A percentile compares a stretch with the other conserved stretches of the same genome.
phyloP scores from a whole-genome alignment of 2,113 vertebrate species.

The Limanda limanda region DNA sequence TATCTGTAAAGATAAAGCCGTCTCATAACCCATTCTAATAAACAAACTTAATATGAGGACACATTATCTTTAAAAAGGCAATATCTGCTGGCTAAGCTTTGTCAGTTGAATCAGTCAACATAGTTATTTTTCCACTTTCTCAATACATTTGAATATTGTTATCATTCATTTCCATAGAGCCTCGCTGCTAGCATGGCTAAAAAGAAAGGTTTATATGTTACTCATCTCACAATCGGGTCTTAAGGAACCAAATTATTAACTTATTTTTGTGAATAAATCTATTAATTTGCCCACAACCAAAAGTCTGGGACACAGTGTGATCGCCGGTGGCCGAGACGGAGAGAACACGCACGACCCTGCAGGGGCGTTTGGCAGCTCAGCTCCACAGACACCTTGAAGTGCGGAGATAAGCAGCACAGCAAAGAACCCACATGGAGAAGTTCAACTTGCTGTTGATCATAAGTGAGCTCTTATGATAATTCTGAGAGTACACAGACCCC shows the following conservation, averaged over 20 bases:
- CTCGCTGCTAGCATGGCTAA: too few relatives aligned
- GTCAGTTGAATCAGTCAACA: too few relatives aligned
- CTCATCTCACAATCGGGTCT: not conserved
- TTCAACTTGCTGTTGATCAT: slow-evolving; percentile 2
- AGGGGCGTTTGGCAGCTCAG: slow-evolving; percentile 30
- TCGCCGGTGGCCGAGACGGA: slow-evolving; percentile 44
- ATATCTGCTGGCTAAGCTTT: too few relatives aligned
- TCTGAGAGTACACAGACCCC: not conserved
- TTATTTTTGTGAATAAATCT: not conserved
- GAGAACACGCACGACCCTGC: slow-evolving; percentile 40
- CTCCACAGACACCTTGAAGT: slow-evolving; percentile 24
- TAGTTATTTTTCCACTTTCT: too few relatives aligned
- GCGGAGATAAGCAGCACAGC: slow-evolving; percentile 4
- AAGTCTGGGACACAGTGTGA: slow-evolving; percentile 21
- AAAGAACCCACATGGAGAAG: not conserved
- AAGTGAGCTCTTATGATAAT: slow-evolving; percentile 10
- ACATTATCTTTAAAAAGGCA: not conserved
- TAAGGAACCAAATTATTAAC: not conserved
- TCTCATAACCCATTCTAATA: not conserved
- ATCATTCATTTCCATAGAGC: too few relatives aligned
- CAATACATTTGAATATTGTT: too few relatives aligned
- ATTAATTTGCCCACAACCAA: slow-evolving; percentile 24
- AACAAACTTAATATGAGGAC: not conserved
- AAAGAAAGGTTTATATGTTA: too few relatives aligned
- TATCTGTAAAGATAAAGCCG: not conserved